Percentiles rank a stretch among this genome's conserved stretches.
Conservation (phyloP, 2,797 vertebrate genomes). For the Tokudaia muenninki region DNA sequence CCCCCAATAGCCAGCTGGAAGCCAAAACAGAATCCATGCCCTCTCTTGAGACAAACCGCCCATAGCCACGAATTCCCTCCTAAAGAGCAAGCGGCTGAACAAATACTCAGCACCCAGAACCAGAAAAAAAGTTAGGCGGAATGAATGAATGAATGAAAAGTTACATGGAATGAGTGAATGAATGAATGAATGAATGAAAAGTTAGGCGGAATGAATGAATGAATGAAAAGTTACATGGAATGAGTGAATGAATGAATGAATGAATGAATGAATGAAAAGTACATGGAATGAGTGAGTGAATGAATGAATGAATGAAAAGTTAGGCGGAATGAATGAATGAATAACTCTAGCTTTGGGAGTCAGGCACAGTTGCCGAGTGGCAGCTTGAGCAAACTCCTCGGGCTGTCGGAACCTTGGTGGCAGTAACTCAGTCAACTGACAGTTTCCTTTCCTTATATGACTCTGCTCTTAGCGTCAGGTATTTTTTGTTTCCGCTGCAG, state of each 20-base stretch:
- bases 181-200: too few species aligned
- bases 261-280: too few species aligned
- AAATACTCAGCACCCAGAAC: neutral
- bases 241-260: too few species aligned
- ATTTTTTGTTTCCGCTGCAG: slow-evolving; percentile 20
- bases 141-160: neutral
- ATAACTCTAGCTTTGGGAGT: neutral
- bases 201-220: too few species aligned
- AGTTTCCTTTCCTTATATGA: slow-evolving; percentile 32
- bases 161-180: too few species aligned
- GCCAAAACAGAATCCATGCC: neutral
- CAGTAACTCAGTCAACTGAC: neutral
- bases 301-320: too few species aligned
- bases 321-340: neutral
- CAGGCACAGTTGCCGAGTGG: neutral
- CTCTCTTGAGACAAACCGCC: slow-evolving; percentile 31
- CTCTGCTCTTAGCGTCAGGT: neutral
- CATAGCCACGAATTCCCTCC: neutral
- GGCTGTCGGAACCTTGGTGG: neutral
- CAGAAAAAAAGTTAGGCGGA: neutral
- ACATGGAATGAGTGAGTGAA: too few species aligned
- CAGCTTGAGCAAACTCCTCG: neutral
- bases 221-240: too few species aligned
- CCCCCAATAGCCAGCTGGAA: neutral
- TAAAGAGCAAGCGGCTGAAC: slow-evolving; percentile 5